Conservation (phyloP, 2,797 vertebrate species). For the Choloepus didactylus region DNA sequence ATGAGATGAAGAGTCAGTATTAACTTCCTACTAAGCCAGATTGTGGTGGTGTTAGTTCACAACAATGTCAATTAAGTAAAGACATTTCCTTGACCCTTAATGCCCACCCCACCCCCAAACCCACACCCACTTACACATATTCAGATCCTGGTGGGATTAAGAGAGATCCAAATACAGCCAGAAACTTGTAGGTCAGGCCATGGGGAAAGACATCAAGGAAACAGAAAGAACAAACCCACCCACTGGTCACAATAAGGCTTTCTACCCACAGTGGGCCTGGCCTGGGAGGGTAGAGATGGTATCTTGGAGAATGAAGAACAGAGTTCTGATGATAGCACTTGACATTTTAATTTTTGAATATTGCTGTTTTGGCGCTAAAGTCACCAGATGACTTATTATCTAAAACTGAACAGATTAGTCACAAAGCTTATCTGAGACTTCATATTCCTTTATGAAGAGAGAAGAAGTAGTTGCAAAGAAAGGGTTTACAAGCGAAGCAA, state of each 20-base stretch:
- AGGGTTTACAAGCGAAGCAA: not conserved
- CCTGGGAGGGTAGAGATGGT: not conserved
- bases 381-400: not conserved
- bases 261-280: not conserved
- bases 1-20: not conserved
- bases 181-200: not conserved
- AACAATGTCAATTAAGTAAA: not conserved
- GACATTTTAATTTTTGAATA: not conserved
- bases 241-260: not conserved
- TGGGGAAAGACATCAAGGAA: not conserved
- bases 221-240: not conserved
- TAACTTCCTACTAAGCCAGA: not conserved
- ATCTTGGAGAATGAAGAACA: not conserved
- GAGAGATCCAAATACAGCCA: not conserved
- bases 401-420: not conserved
- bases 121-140: not conserved
- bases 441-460: too few species aligned
- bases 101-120: too few species aligned
- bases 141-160: not conserved
- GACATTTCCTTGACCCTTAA: not conserved
- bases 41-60: too few species aligned
- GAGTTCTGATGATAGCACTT: not conserved
- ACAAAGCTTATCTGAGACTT: not conserved
- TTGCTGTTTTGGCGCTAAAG: not conserved
- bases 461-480: not conserved